These are phyloP conservation scores for Hemiscyllium ocellatum DNA, from an alignment of 2,113 vertebrate genomes.

Conservation along the genomic window DNA sequence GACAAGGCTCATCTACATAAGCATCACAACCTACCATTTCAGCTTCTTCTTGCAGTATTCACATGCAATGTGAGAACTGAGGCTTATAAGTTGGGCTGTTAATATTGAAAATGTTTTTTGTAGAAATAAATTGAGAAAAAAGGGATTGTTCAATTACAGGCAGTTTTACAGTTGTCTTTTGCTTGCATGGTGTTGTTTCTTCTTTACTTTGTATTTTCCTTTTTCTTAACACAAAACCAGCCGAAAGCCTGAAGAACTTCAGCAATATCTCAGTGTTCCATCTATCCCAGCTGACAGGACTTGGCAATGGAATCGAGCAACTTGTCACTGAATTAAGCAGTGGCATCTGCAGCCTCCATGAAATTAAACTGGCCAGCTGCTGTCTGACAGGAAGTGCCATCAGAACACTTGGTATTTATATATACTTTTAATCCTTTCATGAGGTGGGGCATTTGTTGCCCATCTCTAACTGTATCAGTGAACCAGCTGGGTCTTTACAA, in stretches of 20 bases:
- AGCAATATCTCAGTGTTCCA: constrained; percentile 43
- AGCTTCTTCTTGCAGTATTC: background rate
- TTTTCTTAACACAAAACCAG: background rate
- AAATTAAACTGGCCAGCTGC: constrained; percentile 46
- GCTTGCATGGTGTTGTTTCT: background rate
- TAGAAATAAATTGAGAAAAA: background rate
- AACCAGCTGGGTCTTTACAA: background rate
- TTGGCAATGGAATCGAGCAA: constrained; percentile 42
- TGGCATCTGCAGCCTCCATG: constrained; percentile 43
- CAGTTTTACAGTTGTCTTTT: background rate
- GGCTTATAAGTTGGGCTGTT: background rate
- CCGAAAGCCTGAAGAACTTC: constrained; percentile 42
- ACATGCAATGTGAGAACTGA: background rate
- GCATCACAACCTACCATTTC: too few relatives aligned
- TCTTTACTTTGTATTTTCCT: constrained; percentile 36
- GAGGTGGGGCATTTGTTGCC: background rate
- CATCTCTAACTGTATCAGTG: background rate
- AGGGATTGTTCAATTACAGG: background rate
- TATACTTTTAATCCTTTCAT: background rate
- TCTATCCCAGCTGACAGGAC: constrained; percentile 43
- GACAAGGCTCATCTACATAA: too few relatives aligned
- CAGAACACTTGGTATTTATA: constrained; percentile 46
- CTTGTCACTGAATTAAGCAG: constrained; percentile 44
- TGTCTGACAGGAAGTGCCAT: constrained; percentile 42
- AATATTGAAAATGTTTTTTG: background rate